Evolutionary conservation across 2,888 invertebrate species (phyloP).

Genomic region (Lasioglossum zephyrum): DNA sequence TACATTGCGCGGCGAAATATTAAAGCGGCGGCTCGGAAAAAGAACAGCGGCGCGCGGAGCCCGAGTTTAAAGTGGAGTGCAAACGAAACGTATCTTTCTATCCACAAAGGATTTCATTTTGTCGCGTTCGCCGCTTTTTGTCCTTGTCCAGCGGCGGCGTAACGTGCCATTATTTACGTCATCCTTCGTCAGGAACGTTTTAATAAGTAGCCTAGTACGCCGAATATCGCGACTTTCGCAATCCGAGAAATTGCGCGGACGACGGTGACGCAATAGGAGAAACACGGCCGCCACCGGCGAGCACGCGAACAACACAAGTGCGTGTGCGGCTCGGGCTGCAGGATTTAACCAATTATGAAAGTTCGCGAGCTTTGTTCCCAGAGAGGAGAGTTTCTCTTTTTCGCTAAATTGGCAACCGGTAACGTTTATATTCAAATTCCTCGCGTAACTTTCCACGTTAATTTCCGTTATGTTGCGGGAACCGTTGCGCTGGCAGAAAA

Average conservation of each 20-base stretch:
- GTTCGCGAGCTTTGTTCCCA: slow-evolving; percentile 27
- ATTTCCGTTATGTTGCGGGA: slow-evolving; percentile 19
- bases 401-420: slow-evolving; percentile 16
- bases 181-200: slow-evolving; percentile 37
- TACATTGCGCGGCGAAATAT: background rate
- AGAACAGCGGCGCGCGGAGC: background rate
- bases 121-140: background rate
- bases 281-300: background rate
- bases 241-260: slow-evolving; percentile 44
- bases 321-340: background rate
- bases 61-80: slow-evolving; percentile 3
- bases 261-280: background rate
- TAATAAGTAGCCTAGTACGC: slow-evolving; percentile 44
- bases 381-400: background rate
- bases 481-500: slow-evolving; percentile 16
- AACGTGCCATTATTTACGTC: slow-evolving; percentile 37
- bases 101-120: slow-evolving; percentile 45
- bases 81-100: slow-evolving; percentile 38
- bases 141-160: background rate
- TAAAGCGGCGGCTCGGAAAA: background rate
- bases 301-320: background rate
- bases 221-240: slow-evolving; percentile 33
- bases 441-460: slow-evolving; percentile 32
- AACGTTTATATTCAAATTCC: slow-evolving; percentile 58
- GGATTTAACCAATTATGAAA: slow-evolving; percentile 49